These are phyloP conservation scores for Takifugu bimaculatus DNA, from an alignment of 2,113 vertebrate genomes.

Conservation along the genomic window DNA sequence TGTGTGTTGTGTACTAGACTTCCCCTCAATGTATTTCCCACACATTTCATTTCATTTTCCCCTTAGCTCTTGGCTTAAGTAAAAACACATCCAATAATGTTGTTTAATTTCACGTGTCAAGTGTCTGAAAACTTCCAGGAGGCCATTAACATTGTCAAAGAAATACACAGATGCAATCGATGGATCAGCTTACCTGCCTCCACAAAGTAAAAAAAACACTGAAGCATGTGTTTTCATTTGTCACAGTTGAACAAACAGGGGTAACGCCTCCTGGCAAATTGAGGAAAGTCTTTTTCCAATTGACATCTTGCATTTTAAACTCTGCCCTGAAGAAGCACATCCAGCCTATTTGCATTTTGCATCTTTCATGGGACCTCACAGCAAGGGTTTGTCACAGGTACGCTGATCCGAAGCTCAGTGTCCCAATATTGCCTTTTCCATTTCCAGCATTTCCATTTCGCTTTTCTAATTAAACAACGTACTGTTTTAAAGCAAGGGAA, in stretches of 20 bases:
- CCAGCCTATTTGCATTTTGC: constrained; percentile 32
- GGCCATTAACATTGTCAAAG: neutral
- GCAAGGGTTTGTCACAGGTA: too few relatives aligned
- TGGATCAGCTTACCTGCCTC: constrained; percentile 3
- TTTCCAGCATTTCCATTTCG: too few relatives aligned
- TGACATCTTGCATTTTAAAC: constrained; percentile 30
- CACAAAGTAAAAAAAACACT: neutral
- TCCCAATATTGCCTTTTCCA: too few relatives aligned
- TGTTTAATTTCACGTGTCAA: neutral
- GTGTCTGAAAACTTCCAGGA: constrained; percentile 2
- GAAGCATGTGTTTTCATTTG: constrained; percentile 20
- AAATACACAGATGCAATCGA: neutral
- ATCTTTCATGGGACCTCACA: too few relatives aligned
- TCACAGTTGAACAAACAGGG: constrained; percentile 12
- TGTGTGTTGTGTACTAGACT: constrained; percentile 28
- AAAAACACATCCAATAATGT: neutral
- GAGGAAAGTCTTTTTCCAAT: constrained; percentile 13
- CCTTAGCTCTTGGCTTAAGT: neutral
- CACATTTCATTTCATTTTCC: neutral
- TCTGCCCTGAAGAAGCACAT: constrained; percentile 4
- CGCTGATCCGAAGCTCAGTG: too few relatives aligned
- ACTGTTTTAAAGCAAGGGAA: too few relatives aligned
- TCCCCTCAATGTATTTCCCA: constrained; percentile 26
- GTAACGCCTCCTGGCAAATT: constrained; percentile 16
- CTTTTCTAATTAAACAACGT: too few relatives aligned